These are phyloP conservation scores for Uloborus diversus DNA, from an alignment of 1,140 invertebrate species.

Conservation along the genomic window DNA sequence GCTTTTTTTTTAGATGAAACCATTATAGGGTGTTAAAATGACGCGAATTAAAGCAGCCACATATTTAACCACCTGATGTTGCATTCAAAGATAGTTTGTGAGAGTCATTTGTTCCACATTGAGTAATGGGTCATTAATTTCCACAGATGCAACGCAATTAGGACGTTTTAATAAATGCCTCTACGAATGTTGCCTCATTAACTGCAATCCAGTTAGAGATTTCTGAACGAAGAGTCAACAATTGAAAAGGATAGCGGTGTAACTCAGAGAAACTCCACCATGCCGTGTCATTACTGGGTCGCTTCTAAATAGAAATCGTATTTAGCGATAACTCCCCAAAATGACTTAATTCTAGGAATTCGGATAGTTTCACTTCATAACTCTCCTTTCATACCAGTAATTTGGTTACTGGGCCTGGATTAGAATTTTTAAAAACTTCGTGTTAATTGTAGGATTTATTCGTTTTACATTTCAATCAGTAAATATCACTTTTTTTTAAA, in stretches of 20 bases:
- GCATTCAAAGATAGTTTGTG: background rate
- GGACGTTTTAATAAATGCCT: conserved; percentile 23
- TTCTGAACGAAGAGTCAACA: background rate
- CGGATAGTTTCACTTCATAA: no score
- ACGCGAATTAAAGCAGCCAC: background rate
- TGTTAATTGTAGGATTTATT: no score
- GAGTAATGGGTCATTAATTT: conserved; percentile 26
- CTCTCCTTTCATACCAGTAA: no score
- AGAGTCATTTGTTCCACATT: conserved; percentile 7
- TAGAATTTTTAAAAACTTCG: no score
- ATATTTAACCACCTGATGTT: background rate
- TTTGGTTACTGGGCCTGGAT: no score
- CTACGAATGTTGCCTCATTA: conserved; percentile 17
- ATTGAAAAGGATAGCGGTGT: conserved; percentile 5
- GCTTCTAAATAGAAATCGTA: no score
- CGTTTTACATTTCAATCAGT: no score
- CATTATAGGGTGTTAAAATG: background rate
- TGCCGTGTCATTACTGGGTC: no score
- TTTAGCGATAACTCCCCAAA: no score
- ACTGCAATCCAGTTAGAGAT: conserved; percentile 14
- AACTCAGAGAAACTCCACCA: background rate
- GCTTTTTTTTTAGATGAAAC: background rate
- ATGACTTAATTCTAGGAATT: no score
- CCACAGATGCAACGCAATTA: conserved; percentile 30
- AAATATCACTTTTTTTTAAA: no score